phyloP scores from a whole-genome alignment of 1,140 invertebrate genomes.

The Penaeus indicus region DNA sequence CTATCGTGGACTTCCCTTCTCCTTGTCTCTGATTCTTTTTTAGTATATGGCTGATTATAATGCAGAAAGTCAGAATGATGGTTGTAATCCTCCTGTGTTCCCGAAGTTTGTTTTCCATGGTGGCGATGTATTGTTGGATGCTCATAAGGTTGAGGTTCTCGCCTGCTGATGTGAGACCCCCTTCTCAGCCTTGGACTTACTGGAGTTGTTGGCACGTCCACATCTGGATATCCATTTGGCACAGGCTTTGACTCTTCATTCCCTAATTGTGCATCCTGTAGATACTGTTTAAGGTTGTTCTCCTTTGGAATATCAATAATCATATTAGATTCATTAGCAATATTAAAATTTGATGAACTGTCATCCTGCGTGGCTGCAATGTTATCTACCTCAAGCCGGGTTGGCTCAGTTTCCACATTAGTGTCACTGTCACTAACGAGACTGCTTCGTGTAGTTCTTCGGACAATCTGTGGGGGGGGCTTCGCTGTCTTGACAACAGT shows the following conservation, averaged over 20 bases:
- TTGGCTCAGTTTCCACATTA: conserved; percentile 50
- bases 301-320: conserved; percentile 20
- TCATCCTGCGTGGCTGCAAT: conserved; percentile 18
- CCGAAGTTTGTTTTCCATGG: conserved; percentile 42
- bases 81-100: conserved; percentile 34
- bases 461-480: conserved; percentile 23
- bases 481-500: conserved; percentile 37
- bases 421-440: conserved; percentile 30
- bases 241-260: background rate
- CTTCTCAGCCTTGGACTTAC: conserved; percentile 42
- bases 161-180: background rate
- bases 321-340: conserved; percentile 35
- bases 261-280: background rate
- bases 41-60: background rate
- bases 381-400: conserved; percentile 29
- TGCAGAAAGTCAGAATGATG: conserved; percentile 5
- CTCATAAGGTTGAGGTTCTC: conserved; percentile 11
- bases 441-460: conserved; percentile 44
- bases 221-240: background rate
- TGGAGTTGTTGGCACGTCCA: conserved; percentile 29
- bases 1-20: conserved; percentile 10
- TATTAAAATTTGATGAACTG: conserved; percentile 28
- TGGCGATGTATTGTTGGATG: conserved; percentile 41
- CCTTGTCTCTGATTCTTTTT: background rate
- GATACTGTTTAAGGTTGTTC: background rate